phyloP scores from a whole-genome alignment of 2,113 vertebrate species.

The Microcebus ravelobensis region DNA sequence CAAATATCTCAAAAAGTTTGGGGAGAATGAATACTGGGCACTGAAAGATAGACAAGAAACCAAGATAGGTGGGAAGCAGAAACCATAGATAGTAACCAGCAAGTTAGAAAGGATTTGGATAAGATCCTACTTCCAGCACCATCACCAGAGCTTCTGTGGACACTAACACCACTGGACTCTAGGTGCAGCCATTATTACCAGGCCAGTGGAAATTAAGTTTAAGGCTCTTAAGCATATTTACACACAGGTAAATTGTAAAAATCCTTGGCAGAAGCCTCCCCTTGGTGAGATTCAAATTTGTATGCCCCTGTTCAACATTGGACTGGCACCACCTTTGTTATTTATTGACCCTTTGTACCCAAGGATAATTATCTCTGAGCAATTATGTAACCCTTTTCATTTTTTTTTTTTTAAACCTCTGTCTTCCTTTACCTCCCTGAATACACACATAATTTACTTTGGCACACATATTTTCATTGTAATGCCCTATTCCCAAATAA shows the following conservation, averaged over 20 bases:
- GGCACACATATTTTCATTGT: not conserved
- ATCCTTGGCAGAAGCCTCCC: not conserved
- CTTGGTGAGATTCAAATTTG: not conserved
- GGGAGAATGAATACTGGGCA: not conserved
- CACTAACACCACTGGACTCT: not conserved
- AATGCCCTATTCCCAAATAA: not conserved
- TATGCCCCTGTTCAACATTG: not conserved
- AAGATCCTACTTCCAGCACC: fast-evolving
- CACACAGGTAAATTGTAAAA: not conserved
- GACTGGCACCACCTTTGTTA: not conserved
- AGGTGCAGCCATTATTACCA: not conserved
- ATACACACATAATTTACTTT: not conserved
- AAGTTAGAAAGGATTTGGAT: not conserved
- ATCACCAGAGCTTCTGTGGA: not conserved
- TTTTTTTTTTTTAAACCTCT: not conserved
- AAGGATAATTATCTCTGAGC: not conserved
- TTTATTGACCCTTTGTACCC: not conserved
- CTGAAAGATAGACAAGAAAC: not conserved
- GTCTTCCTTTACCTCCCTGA: not conserved
- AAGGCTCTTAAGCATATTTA: not conserved
- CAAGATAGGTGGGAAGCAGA: not conserved
- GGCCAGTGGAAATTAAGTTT: not conserved
- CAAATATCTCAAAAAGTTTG: not conserved
- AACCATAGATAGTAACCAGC: not conserved
- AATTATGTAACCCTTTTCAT: not conserved